Evolutionary conservation across 2,113 vertebrate genomes (phyloP).

Genomic region (Centropus bengalensis): DNA sequence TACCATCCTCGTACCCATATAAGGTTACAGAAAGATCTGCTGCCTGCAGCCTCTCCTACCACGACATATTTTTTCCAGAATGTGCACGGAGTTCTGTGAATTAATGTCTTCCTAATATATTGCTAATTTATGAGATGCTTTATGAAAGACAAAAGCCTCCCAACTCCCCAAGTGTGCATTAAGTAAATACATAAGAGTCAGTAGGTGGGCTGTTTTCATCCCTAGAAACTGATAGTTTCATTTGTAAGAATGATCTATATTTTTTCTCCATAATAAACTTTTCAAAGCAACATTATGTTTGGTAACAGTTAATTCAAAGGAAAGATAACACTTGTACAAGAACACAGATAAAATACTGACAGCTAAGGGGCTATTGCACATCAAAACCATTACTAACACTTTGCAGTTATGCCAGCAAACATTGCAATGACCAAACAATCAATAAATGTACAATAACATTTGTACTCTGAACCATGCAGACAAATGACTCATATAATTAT

Average conservation of each 20-base stretch:
- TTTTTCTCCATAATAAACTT: not conserved
- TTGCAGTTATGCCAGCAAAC: not conserved
- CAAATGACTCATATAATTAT: not conserved
- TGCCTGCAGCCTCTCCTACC: not conserved
- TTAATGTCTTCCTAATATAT: not conserved
- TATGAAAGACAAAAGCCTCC: not conserved
- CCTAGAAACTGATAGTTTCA: not conserved
- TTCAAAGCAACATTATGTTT: not conserved
- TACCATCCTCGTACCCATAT: not conserved
- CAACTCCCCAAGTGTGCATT: not conserved
- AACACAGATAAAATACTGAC: not conserved
- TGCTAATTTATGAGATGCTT: not conserved
- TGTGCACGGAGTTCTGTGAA: not conserved
- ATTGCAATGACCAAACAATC: not conserved
- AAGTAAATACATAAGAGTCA: not conserved
- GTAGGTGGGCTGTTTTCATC: not conserved
- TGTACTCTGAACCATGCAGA: not conserved
- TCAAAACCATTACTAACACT: not conserved
- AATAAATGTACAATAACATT: not conserved
- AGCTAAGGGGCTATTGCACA: not conserved
- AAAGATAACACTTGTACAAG: not conserved
- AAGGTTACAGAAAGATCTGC: not conserved
- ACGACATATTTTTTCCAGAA: not conserved
- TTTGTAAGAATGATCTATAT: not conserved
- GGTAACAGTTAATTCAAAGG: not conserved